A percentile compares a stretch with the other conserved stretches of the same genome.
phyloP scores from a whole-genome alignment of 2,888 invertebrate species.

The Mystacides longicornis region DNA sequence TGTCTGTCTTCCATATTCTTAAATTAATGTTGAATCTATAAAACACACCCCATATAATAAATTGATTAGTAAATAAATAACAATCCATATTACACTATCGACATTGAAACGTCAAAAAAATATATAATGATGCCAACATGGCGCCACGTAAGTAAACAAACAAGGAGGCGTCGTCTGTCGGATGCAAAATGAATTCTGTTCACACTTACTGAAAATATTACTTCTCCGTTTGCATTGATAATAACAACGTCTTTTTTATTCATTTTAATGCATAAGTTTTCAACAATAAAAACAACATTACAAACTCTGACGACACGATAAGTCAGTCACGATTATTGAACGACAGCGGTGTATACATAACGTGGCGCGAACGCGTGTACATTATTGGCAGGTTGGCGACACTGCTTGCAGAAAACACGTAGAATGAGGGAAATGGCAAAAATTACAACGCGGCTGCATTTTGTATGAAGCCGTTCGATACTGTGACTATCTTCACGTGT shows the following conservation, averaged over 20 bases:
- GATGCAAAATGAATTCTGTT: background rate
- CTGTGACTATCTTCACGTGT: too few species aligned
- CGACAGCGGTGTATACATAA: background rate
- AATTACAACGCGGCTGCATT: too few species aligned
- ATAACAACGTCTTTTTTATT: background rate
- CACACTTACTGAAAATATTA: background rate
- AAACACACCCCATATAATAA: too few species aligned
- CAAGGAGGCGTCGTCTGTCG: slow-evolving; percentile 8
- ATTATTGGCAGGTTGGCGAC: background rate
- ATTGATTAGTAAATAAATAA: too few species aligned
- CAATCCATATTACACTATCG: too few species aligned
- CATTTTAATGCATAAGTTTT: background rate
- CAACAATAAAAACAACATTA: background rate
- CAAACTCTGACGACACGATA: background rate
- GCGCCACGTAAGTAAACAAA: slow-evolving; percentile 23
- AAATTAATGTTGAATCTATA: too few species aligned
- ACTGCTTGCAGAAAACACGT: background rate
- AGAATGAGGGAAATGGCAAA: too few species aligned
- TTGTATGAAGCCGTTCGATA: too few species aligned
- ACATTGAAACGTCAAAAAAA: slow-evolving; percentile 8
- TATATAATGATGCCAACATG: slow-evolving; percentile 22
- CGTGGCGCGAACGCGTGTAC: slow-evolving; percentile 1
- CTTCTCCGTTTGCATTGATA: background rate
- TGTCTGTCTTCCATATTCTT: too few species aligned
- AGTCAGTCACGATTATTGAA: background rate